phyloP scores from a whole-genome alignment of 2,113 vertebrate species.

The Eulemur macaco region DNA sequence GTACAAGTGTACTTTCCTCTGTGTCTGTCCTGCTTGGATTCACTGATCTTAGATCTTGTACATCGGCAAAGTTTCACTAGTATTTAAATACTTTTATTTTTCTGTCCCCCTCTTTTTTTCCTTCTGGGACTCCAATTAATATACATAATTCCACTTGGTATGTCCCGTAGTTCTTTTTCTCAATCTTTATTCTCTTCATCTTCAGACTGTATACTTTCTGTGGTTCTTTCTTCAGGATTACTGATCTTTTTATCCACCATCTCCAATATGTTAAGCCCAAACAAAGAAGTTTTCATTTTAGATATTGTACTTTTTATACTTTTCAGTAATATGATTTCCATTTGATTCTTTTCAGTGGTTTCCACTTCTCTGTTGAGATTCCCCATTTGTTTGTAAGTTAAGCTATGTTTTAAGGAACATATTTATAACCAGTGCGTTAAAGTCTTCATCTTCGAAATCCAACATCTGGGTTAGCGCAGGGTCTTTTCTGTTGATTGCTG shows the following conservation, averaged over 20 bases:
- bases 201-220: background rate
- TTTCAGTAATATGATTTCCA: background rate
- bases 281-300: background rate
- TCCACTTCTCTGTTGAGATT: background rate
- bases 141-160: background rate
- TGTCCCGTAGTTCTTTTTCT: background rate
- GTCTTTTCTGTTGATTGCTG: background rate
- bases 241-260: background rate
- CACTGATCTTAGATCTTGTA: background rate
- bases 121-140: background rate
- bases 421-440: background rate
- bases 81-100: background rate
- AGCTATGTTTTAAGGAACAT: background rate
- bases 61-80: background rate
- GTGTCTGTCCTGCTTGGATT: background rate
- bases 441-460: background rate
- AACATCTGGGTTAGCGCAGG: background rate
- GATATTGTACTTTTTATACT: background rate
- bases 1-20: background rate
- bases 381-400: background rate
- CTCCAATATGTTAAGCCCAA: background rate
- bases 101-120: background rate
- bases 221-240: too few relatives aligned
- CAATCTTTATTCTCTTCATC: background rate
- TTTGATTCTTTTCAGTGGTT: background rate